phyloP scores from a whole-genome alignment of 2,113 vertebrate genomes.

The Suricata suricatta region DNA sequence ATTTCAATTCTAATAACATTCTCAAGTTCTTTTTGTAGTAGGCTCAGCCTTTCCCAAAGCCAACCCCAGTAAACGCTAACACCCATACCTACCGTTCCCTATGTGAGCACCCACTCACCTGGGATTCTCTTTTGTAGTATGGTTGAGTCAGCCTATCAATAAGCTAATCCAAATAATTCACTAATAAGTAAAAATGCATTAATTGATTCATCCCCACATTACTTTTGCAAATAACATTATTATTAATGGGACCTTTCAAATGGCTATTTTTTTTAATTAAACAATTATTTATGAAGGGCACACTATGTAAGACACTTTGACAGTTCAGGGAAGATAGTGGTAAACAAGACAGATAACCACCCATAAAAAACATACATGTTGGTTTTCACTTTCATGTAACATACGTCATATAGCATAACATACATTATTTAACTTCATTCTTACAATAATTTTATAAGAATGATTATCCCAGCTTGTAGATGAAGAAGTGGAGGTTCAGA shows the following conservation, averaged over 20 bases:
- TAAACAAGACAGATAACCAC: not conserved
- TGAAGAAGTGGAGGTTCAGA: not conserved
- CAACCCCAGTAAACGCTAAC: not conserved
- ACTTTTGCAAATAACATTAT: not conserved
- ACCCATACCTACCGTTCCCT: not conserved
- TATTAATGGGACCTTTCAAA: not conserved
- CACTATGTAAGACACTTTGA: not conserved
- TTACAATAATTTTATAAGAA: not conserved
- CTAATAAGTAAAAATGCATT: not conserved
- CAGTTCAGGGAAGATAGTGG: not conserved
- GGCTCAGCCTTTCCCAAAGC: not conserved
- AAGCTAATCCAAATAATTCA: not conserved
- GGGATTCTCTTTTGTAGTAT: not conserved
- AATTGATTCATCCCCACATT: not conserved
- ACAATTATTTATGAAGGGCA: not conserved
- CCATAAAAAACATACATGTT: rapidly evolving
- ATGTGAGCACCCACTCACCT: not conserved
- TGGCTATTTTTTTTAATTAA: not conserved
- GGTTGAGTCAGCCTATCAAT: not conserved
- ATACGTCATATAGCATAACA: not conserved
- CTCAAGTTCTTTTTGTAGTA: not conserved
- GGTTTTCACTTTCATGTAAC: not conserved
- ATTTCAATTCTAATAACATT: not conserved
- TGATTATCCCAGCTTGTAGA: not conserved
- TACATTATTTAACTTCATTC: not conserved